A percentile compares a stretch with the other conserved stretches of the same genome.
These are phyloP conservation scores for Caretta caretta DNA, from an alignment of 2,113 vertebrate genomes.

Conservation along the genomic window DNA sequence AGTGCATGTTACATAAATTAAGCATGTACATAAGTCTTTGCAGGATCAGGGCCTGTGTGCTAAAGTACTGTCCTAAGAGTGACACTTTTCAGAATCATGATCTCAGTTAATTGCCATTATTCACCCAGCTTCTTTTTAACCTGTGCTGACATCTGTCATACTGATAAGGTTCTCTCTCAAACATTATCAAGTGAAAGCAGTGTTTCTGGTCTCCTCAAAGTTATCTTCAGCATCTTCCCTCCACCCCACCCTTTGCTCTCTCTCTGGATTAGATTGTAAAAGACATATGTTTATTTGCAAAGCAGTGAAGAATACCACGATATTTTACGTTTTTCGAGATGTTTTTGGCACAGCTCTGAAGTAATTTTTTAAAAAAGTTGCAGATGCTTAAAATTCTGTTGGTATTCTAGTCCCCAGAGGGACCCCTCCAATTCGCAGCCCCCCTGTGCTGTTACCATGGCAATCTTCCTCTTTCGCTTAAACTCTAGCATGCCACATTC, in stretches of 20 bases:
- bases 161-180: accelerated
- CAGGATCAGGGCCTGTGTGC: accelerated
- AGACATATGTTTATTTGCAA: not conserved
- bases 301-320: not conserved
- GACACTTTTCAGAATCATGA: not conserved
- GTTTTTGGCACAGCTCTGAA: not conserved
- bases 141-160: not conserved
- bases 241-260: not conserved
- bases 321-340: not conserved
- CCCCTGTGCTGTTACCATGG: slow-evolving; percentile 26
- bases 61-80: not conserved
- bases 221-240: not conserved
- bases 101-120: not conserved
- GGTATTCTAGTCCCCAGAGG: slow-evolving; percentile 23
- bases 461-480: slow-evolving; percentile 25
- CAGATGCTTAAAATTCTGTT: slow-evolving; percentile 25
- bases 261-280: not conserved
- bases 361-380: not conserved
- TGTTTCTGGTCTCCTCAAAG: not conserved
- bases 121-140: not conserved
- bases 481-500: slow-evolving; percentile 38
- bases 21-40: not conserved
- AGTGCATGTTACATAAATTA: accelerated
- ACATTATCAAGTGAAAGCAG: accelerated
- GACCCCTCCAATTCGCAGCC: slow-evolving; percentile 30